Base-by-base conservation (phyloP, 2,113 vertebrate genomes). In the Psophia crepitans region DNA sequence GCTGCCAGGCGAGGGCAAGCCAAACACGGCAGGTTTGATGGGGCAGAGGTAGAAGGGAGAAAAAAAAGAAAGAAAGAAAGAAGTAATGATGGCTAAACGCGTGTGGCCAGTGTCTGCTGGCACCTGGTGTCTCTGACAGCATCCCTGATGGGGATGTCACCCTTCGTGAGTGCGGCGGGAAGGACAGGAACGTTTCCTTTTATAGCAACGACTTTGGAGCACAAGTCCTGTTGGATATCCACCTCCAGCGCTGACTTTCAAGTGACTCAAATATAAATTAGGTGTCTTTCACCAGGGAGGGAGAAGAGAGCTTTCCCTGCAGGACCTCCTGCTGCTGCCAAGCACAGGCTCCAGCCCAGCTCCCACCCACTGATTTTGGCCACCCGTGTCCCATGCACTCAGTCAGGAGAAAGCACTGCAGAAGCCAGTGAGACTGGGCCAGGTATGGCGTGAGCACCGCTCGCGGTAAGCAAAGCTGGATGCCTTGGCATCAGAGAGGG, bases 371-470 rank as follows among this genome's bases (percentile, higher is more conserved):
- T 58, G 43, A 18, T 37, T 78, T 51, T 35, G 33, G 60, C 51
- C 49, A 53, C 61, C 8, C 5, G 0, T 39, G 30, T n/a, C 28
- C 37, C 70, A 24, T 4, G 8, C 23, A 22, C 48, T 41, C 37
- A 41, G 81, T 11, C 56, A 82, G 35, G 5, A 66, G 54, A 82
- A 68, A 56, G 32, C n/a, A 63, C 61, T 21, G 18, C 35, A 66
- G 78, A 88, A 44, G 48, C 23, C 53, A 56, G 41, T 0, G 1
- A 28, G 69, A 58, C 51, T 14, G 30, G 56, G 44, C 22, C 0
- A 0, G 17, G 19, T 33, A 41, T 1, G 1, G 16, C 10, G 15
- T 8, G 30, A 63, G 43, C 10, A 18, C 43, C 5, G 5, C 51
- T 64, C 3, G 1, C 10, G 66, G n/a, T 14, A 48, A 49, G 64